Evolutionary conservation across 2,888 invertebrate species (phyloP).

Genomic region (Calameuta filiformis): DNA sequence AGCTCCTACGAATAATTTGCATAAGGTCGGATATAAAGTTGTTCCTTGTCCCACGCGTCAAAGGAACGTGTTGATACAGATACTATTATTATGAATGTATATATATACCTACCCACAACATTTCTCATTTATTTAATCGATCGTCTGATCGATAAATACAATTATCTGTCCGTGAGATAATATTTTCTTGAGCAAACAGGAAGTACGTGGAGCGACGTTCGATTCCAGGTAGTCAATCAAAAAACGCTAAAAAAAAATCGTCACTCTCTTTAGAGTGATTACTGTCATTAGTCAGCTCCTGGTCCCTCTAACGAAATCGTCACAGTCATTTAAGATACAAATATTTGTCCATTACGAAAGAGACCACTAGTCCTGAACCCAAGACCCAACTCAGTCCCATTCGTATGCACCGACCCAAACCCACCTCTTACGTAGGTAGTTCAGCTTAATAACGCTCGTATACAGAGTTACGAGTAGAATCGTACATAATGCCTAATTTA

Average conservation of each 20-base stretch:
- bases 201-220: not conserved
- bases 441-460: not conserved
- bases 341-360: not conserved
- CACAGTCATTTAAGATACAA: not conserved
- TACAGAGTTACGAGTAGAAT: not conserved
- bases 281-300: not conserved
- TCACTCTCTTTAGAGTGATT: not conserved
- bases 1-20: constrained; percentile 4
- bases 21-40: not conserved
- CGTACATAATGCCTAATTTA: not conserved
- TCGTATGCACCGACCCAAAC: not conserved
- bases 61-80: not conserved
- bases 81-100: not conserved
- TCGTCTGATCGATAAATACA: not conserved
- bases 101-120: not conserved
- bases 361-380: not conserved
- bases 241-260: not conserved
- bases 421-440: not conserved
- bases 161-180: not conserved
- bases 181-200: not conserved
- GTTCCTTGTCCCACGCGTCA: constrained; percentile 8
- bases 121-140: not conserved
- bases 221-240: not conserved
- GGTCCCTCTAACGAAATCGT: not conserved
- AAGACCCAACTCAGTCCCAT: not conserved